These are phyloP conservation scores for Perognathus longimembris DNA, from an alignment of 2,113 vertebrate genomes.

Conservation along the genomic window DNA sequence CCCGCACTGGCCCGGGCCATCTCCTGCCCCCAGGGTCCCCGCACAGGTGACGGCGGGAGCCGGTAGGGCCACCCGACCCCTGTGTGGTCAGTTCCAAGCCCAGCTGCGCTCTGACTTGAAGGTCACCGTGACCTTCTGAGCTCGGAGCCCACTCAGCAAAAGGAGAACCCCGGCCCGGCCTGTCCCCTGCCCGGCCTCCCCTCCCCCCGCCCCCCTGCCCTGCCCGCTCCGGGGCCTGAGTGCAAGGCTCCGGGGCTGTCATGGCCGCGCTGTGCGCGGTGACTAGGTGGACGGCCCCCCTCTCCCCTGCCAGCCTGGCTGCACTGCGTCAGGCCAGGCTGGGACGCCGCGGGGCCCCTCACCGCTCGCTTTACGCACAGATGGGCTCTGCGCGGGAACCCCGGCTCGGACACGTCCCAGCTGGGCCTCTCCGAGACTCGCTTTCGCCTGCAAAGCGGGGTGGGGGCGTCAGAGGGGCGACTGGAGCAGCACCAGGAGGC, in stretches of 20 bases:
- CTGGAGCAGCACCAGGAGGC: too few relatives aligned
- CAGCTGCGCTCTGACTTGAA: background rate
- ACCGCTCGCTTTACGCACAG: background rate
- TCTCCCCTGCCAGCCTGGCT: too few relatives aligned
- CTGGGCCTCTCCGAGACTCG: background rate
- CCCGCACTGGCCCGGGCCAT: rapidly evolving
- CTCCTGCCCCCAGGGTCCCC: background rate
- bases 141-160: background rate
- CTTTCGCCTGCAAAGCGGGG: background rate
- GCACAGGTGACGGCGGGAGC: too few relatives aligned
- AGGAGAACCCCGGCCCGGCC: background rate
- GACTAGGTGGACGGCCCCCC: too few relatives aligned
- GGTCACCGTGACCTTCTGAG: background rate
- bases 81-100: background rate
- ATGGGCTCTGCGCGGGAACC: background rate
- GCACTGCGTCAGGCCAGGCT: too few relatives aligned
- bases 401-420: rapidly evolving
- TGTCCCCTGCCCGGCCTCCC: background rate
- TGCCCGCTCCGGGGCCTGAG: too few relatives aligned
- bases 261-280: too few relatives aligned
- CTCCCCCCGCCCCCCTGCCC: background rate
- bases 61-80: background rate
- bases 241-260: too few relatives aligned
- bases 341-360: too few relatives aligned
- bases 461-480: background rate